Base-by-base conservation (phyloP, 2,888 invertebrate genomes). In the Drosophila leonis region DNA sequence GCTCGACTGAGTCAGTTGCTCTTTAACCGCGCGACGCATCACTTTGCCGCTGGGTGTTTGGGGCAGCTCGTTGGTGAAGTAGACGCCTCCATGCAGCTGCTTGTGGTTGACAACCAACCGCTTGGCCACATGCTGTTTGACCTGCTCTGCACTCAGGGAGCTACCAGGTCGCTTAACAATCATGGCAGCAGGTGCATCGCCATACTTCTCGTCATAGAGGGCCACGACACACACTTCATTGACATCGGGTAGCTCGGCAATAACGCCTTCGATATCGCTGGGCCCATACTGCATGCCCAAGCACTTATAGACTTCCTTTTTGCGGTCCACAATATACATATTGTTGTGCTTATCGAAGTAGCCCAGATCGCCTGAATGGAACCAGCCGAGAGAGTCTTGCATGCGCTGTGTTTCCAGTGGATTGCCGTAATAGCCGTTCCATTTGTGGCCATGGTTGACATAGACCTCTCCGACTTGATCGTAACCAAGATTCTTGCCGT, bases 311-410 rank as follows among this genome's bases (percentile, higher is more conserved):
- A 85, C 80, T 12, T 92, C 91, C 72, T 91, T 92, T 48, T 83
- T 90, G 2, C 92, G 83, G 65, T 84, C 92, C 15, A 82, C 80
- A 5, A 91, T 52, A 64, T 73, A 83, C 7, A 91, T 65, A 64
- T 65, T 74, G 5, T 88, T 73, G 1, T 88, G 72, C 1, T 85
- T 75, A 64, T 92, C 91, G 55, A 92, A 84, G 59, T 88, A 87
- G 2, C 92, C 92, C 59, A 91, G 31, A 61, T 92, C 92, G 5
- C 92, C 92, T 0, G 89, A 75, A 20, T 83, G 86, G 18, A 90
- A 75, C 91, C 90, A 92, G 15, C 88, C 85, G 4, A 88, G 65
- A 0, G 55, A 51, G 42, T 90, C 90, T 6, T 80, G 68, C 9
- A 77, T 64, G 20, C 57, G 51, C 41, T 75, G 61, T 2, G 90